phyloP scores from a whole-genome alignment of 2,797 vertebrate genomes.

The Phrynocephalus forsythii region DNA sequence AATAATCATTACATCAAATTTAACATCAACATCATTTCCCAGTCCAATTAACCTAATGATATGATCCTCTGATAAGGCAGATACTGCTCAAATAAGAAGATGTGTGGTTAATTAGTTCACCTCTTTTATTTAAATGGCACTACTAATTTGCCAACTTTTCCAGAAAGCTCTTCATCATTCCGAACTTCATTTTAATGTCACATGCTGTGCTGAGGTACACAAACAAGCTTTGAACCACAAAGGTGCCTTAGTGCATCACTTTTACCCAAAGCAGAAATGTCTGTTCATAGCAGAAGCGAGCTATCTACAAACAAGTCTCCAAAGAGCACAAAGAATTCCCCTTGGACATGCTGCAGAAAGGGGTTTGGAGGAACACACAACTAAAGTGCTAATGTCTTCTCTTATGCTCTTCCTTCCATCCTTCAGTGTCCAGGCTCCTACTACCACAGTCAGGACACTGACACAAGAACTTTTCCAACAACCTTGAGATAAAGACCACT shows the following conservation, averaged over 20 bases:
- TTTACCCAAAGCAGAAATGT: background rate
- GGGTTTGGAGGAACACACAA: too few relatives aligned
- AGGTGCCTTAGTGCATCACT: constrained; percentile 7
- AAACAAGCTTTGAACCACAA: constrained; percentile 7
- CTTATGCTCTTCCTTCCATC: background rate
- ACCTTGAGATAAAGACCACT: background rate
- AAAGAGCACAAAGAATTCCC: background rate
- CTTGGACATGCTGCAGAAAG: background rate
- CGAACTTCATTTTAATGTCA: constrained; percentile 11
- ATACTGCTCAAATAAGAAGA: background rate
- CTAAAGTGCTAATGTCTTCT: background rate
- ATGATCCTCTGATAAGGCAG: constrained; percentile 12
- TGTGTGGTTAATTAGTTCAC: constrained; percentile 25
- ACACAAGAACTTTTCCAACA: background rate
- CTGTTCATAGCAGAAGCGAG: background rate
- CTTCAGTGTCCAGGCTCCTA: background rate
- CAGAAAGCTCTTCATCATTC: constrained; percentile 12
- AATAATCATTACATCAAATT: constrained; percentile 1
- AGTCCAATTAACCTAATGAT: constrained; percentile 17
- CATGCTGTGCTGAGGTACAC: too few relatives aligned
- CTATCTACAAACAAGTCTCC: background rate
- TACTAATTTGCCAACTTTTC: constrained; percentile 13
- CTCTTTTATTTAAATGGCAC: constrained; percentile 34
- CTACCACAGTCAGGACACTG: background rate
- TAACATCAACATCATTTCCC: constrained; percentile 4